Evolutionary conservation across 2,888 invertebrate genomes (phyloP), one percentile per base, ranked within the genome.

Genomic region (Hypsopygia costalis): DNA sequence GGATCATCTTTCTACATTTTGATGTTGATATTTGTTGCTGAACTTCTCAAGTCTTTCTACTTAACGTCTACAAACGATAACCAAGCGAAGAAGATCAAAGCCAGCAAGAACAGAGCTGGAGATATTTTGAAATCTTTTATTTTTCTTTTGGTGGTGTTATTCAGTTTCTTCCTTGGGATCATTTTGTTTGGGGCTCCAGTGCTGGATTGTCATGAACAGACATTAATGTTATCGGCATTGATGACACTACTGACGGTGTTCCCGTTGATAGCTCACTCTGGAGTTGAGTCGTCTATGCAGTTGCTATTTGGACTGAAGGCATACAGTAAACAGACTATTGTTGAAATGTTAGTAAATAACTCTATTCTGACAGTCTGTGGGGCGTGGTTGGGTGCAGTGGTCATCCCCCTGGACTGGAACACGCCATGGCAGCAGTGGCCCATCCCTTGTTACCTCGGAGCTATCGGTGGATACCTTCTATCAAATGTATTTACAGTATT

Each of bases 361-460:
- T 83, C 92, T 3, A 62, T 91, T 41, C 62, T 90, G 40, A 91
- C 93, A 0, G 67, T 95, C 7, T 72, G 94, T 22, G 97, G 97
- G 1, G 92, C 95, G 3, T 97, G 97, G 96, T 62, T 95, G 1
- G 96, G 97, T 4, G 95, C 96, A 1, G 90, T 94, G 41, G 94
- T 95, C 0, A 95, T 97, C 51, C 97, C 97, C 0, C 81, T 97
- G 22, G 97, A 97, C 71, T 97, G 97, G 97, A 95, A 97, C 73
- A 90, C 93, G 34, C 94, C 95, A 0, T 97, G 97, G 96, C 97
- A 97, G 86, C 91, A 81, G 43, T 94, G 94, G 94, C 94, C 94
- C 0, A 91, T 94, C 52, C 92, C 94, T 0, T 94, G 94, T 58
- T 90, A 91, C 45, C 77, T 92, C 0, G 94, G 94, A n/a, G 92